phyloP scores from a whole-genome alignment of 2,888 invertebrate genomes.

The Lepas anatifera region DNA sequence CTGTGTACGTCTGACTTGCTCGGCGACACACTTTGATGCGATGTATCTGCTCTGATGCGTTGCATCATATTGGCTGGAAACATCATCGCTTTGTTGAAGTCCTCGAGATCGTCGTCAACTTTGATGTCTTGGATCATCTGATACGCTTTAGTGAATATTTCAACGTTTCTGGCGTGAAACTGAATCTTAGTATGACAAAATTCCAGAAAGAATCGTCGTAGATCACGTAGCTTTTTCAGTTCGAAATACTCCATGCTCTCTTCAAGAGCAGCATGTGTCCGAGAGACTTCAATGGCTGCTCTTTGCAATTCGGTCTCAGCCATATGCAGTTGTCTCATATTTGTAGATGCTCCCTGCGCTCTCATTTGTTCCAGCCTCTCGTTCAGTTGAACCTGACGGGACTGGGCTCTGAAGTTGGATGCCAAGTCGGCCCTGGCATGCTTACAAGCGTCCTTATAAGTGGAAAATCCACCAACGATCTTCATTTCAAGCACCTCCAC shows the following conservation, averaged over 20 bases:
- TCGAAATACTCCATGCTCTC: constrained; percentile 8
- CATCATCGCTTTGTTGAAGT: neutral
- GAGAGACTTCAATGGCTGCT: neutral
- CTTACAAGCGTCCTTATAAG: neutral
- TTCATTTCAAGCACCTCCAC: neutral
- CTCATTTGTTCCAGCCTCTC: neutral
- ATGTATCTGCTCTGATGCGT: too few species aligned
- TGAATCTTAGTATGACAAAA: neutral
- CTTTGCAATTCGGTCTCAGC: neutral
- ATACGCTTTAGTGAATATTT: neutral
- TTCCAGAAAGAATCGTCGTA: neutral
- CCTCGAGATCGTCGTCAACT: neutral
- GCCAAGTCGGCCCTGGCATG: neutral
- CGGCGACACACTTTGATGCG: too few species aligned
- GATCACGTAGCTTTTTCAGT: neutral
- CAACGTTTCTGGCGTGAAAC: neutral
- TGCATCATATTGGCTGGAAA: neutral
- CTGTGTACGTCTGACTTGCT: neutral
- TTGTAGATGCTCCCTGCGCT: too few species aligned
- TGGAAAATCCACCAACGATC: neutral
- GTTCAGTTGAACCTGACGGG: neutral
- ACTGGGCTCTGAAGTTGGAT: neutral
- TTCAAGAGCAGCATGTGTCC: neutral
- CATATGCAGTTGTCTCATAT: neutral
- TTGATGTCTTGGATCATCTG: neutral